Base-by-base conservation (phyloP, 2,888 invertebrate species). In the Gastrophysa polygoni region DNA sequence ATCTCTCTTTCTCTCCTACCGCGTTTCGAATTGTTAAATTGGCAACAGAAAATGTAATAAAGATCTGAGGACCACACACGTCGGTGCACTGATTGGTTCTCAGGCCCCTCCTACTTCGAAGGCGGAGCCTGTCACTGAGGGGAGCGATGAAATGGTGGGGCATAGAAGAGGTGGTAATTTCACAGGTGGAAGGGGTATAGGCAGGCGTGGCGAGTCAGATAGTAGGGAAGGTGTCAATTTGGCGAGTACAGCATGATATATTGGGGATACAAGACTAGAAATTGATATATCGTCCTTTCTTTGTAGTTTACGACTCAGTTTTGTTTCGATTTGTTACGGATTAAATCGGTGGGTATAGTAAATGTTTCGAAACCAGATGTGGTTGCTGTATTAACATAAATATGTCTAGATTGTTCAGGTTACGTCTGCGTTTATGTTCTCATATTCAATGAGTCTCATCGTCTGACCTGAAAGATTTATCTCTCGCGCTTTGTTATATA, bases 51-150 rank as follows among this genome's bases (percentile, higher is more conserved):
- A 77, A 77, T 76, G 74, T 81, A 81, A 81, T 81, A 80, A 81
- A 81, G 81, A 81, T 78, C 76, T 78, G 79, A 75, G 77, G 82
- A 82, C 82, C 82, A 81, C 82, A 82, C 82, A 82, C 81, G 80
- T 80, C 78, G 82, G 70, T 72, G 74, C 77, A 75, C 75, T 78
- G 80, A 81, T 81, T 81, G 81, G 81, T 75, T 76, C 72, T 67
- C 64, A 70, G 61, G 75, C 75, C 70, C 72, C 76, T 69, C 78
- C 78, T 65, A 34, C 56, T 59, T 17, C 14, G 44, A 18, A 61
- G 73, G 65, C 62, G 62, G 58, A 49, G 32, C 55, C 28, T 24
- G n/a, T 6, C 48, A n/a, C 18, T 8, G 18, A 54, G 20, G 66
- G 61, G 52, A 56, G 57, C 46, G 49, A 38, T 32, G 48, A 59